These are phyloP conservation scores for Torymus texanus DNA, from an alignment of 2,888 invertebrate species.

Conservation along the genomic window DNA sequence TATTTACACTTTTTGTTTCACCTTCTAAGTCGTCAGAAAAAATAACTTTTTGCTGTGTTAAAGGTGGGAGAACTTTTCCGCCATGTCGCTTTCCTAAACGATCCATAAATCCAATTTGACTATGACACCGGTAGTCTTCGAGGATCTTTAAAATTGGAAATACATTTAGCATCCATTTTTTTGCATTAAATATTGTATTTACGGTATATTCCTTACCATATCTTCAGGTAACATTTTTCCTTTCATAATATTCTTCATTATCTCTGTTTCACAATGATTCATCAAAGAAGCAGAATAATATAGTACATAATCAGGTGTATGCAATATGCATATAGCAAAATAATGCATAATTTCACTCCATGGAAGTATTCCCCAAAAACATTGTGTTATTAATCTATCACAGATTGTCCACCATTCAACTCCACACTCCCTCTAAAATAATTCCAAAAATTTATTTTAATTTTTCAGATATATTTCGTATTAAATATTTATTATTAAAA, in stretches of 20 bases:
- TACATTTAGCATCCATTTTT: conserved; percentile 21
- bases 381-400: conserved; percentile 67
- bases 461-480: no score
- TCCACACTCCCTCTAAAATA: conserved; percentile 67
- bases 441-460: no score
- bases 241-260: conserved; percentile 66
- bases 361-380: conserved; percentile 70
- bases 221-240: conserved; percentile 71
- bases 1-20: no score
- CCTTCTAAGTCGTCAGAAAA: conserved; percentile 44
- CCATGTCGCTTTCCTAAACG: conserved; percentile 70
- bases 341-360: conserved; percentile 71
- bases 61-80: conserved; percentile 68
- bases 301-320: conserved; percentile 71
- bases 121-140: conserved; percentile 67
- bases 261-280: conserved; percentile 64
- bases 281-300: conserved; percentile 71
- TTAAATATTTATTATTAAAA: no score
- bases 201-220: conserved; percentile 62
- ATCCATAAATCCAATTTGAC: conserved; percentile 70
- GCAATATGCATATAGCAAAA: conserved; percentile 68
- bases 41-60: conserved; percentile 63
- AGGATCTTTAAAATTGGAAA: conserved; percentile 62
- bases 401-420: conserved; percentile 72
- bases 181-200: conserved; percentile 7